Evolutionary conservation across 1,140 invertebrate species (phyloP), one percentile per base, ranked within the genome.

Genomic region (Wiebesia pumilae): DNA sequence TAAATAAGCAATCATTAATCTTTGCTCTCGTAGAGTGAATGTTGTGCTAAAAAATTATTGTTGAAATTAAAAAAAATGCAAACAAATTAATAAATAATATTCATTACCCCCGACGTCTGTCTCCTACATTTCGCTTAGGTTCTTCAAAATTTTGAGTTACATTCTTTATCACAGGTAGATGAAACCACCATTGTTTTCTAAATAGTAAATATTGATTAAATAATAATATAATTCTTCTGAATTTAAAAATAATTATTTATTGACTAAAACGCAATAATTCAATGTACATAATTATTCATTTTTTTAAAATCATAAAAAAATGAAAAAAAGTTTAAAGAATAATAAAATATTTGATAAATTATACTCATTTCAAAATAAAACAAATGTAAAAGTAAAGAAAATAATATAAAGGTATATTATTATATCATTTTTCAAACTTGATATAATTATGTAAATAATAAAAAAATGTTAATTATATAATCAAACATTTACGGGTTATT

Each of bases 1-100:
- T 24, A 83, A 73, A 38, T 83, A 83, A n/a, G 67, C n/a, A 24
- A 83, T 35, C 67, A 83, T 83, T 16, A 75, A n/a, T 54, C 21
- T 24, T 47, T 84, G 67, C 27, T 84, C 82, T 1, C 6, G 3
- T 10, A n/a, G 0, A 4, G 71, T 43, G 27, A 73, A 84, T 62
- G 40, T 73, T 43, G 47, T 0, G 9, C 82, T 84, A 30, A 77
- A 77, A 77, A 77, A 51, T 35, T 30, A 27, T n/a, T 77, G 30
- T 35, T n/a, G 21, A 47, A 7, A 10, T 47, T 47, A 21, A 0
- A 77, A 77, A 51, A 77, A 47, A 47, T 0, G 47, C 47, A 47
- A n/a, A 47, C 0, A 43, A 54, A 82, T 47, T 33, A 24, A 82
- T 51, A 33, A 33, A 67, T 24, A 67, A 67, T 43, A 33, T 6